phyloP scores from a whole-genome alignment of 2,113 vertebrate species.

The Zosterops lateralis region DNA sequence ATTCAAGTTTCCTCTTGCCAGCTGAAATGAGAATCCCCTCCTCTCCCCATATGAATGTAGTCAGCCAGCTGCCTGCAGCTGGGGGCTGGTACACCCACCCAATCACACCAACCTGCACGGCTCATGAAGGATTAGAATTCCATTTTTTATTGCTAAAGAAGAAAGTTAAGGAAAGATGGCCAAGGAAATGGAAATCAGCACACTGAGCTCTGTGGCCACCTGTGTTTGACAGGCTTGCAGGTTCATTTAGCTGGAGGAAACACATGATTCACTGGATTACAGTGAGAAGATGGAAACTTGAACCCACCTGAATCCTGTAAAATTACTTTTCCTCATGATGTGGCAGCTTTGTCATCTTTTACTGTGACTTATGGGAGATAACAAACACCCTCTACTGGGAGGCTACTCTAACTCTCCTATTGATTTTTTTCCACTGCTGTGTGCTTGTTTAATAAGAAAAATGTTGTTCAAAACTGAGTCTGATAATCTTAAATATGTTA shows the following conservation, averaged over 20 bases:
- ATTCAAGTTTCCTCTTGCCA: neutral
- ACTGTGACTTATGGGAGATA: slow-evolving; percentile 1
- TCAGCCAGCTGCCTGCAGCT: neutral
- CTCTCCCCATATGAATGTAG: neutral
- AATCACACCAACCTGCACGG: neutral
- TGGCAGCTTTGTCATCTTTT: slow-evolving; percentile 66
- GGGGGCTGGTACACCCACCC: neutral
- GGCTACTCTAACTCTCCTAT: slow-evolving; percentile 31
- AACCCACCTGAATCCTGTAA: slow-evolving; percentile 26
- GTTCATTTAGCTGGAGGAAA: slow-evolving; percentile 21
- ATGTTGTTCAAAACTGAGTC: slow-evolving; percentile 64
- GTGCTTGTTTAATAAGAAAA: slow-evolving; percentile 75
- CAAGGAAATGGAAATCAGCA: neutral
- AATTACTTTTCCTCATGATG: slow-evolving; percentile 52
- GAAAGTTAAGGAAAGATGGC: neutral
- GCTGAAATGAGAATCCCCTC: neutral
- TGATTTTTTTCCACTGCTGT: slow-evolving; percentile 59
- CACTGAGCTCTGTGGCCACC: neutral
- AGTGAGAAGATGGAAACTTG: slow-evolving; percentile 12
- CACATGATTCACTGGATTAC: neutral
- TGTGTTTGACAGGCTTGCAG: neutral
- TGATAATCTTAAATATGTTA: slow-evolving; percentile 75
- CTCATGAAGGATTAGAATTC: neutral
- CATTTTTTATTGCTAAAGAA: neutral
- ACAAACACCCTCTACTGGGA: neutral